phyloP scores from a whole-genome alignment of 2,113 vertebrate species.

The Hippocampus comes region DNA sequence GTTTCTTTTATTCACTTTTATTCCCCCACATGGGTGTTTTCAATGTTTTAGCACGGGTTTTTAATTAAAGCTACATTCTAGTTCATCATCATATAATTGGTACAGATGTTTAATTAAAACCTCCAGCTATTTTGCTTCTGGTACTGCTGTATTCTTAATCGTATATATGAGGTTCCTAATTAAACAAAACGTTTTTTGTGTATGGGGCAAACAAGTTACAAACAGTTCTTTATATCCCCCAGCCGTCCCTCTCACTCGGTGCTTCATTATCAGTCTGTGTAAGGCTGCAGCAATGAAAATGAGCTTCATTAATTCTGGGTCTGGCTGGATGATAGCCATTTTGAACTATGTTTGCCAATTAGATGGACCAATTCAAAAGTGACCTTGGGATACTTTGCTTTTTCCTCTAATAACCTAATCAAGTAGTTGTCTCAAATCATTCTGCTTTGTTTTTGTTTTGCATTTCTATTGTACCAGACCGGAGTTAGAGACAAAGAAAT shows the following conservation, averaged over 20 bases:
- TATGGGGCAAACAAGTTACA: slow-evolving; percentile 5
- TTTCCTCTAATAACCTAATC: slow-evolving; percentile 85
- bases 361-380: slow-evolving; percentile 97
- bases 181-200: not conserved
- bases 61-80: slow-evolving; percentile 3
- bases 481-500: slow-evolving; percentile 13
- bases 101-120: slow-evolving; percentile 6
- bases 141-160: not conserved
- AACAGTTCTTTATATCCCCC: slow-evolving; percentile 12
- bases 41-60: not conserved
- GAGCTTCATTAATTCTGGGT: slow-evolving; percentile 97
- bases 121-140: not conserved
- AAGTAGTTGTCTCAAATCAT: slow-evolving; percentile 85
- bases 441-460: slow-evolving; percentile 75
- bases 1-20: not conserved
- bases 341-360: slow-evolving; percentile 99
- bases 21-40: not conserved
- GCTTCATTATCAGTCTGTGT: slow-evolving; percentile 86
- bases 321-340: slow-evolving; percentile 96
- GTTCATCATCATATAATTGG: not conserved
- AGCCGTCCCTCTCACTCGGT: slow-evolving; percentile 46
- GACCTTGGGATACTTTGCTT: slow-evolving; percentile 91
- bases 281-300: slow-evolving; percentile 93
- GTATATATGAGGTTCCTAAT: not conserved
- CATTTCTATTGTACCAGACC: slow-evolving; percentile 44